Base-by-base conservation (phyloP, 2,113 vertebrate genomes). In the Cyanoramphus novaezelandiae region DNA sequence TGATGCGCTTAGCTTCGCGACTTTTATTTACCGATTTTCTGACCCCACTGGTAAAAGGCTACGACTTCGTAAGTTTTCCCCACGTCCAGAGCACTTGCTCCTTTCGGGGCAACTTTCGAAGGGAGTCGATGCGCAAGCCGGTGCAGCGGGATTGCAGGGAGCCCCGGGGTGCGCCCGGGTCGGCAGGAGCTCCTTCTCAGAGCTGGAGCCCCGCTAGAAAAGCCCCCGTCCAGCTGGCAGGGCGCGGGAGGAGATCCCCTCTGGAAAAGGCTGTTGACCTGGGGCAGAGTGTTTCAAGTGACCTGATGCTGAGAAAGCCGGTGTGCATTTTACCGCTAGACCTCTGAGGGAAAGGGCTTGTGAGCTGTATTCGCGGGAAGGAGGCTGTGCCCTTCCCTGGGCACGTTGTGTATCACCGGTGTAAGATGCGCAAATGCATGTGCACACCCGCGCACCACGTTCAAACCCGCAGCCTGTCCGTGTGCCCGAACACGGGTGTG, bases 21-120 rank as follows among this genome's bases (percentile, higher is more conserved):
- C 60, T 97, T 97, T 49, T 67, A 95, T 97, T 96, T 92, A 74
- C 93, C 67, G 93, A 62, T 94, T 94, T 85, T 49, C 57, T 57
- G 86, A 47, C 41, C 52, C 8, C 11, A 2, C 11, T 65, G 53
- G 10, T 28, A 41, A 91, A 57, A 5, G 31, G 70, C 44, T 68
- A 43, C 35, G 43, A 43, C 68, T 85, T 62, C 3, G 7, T 10
- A 62, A 90, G 65, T 91, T 96, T 91, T 70, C 60, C 41, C 46
- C 53, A 39, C 14, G 35, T 37, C 53, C 75, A 18, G 31, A 62
- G 16, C 13, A 6, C 52, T 64, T 17, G 18, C 15, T 84, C 6
- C 37, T 85, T 41, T 70, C 7, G 2, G 20, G 86, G 29, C 24
- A 55, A 31, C 70, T 91, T 46, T 15, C 5, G 6, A 74, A 20